Evolutionary conservation across 2,797 vertebrate genomes (phyloP), one percentile per base, ranked within the genome.

Genomic region (Arctocebus calabarensis): DNA sequence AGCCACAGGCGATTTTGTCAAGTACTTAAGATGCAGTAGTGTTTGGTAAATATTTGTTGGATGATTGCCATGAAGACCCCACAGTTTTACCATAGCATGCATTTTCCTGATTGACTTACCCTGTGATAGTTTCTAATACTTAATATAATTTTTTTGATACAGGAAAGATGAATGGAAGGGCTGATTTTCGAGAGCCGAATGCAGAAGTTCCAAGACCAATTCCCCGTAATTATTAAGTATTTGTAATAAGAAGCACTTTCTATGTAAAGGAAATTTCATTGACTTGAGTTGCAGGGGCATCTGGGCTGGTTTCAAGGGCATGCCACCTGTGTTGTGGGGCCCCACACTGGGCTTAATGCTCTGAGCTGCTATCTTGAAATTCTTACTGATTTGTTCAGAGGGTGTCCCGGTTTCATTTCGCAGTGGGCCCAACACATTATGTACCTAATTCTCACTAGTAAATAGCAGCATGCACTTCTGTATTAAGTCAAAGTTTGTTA

Each of bases 101-200:
- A 23, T 70, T 61, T 22, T 68, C 0, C 48, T 88, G 64, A 66
- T 73, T 94, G 73, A 25, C 11, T 17, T 91, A 5, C 61, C 3
- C 93, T 5, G 23, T 68, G 45, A 57, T 91, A 16, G 20, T 93
- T 92, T 84, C 71, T 97, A 75, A 97, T 94, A 64, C 25, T 83
- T 84, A 78, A 25, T 74, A 7, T 73, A 40, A 70, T 97, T 48
- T 97, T 97, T 97, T 95, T 94, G 34, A 91, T 95, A 68, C 96
- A 97, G 97, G 97, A 92, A 96, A 90, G 55, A 97, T 97, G 96
- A 97, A 96, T 88, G 96, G 97, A 85, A 97, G 96, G 90, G 93
- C 96, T 57, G 96, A 97, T 79, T 98, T 96, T 96, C 97, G 62
- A 84, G 97, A 97, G 90, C 90, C 90, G 37, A 97, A 96, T 94